phyloP scores from a whole-genome alignment of 2,888 invertebrate species.

The Nymphalis urticae region DNA sequence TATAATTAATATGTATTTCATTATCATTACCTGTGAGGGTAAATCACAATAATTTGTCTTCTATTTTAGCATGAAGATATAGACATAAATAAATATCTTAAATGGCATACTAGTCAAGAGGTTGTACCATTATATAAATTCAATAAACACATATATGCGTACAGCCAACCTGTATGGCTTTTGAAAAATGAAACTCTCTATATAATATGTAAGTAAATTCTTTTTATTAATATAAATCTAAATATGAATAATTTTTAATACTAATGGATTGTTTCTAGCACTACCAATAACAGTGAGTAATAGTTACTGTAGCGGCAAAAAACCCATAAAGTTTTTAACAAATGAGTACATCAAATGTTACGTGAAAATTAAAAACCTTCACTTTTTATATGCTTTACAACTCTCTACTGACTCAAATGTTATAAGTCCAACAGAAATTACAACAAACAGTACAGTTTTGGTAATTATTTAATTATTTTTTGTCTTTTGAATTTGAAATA shows the following conservation, averaged over 20 bases:
- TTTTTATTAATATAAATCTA: slow-evolving; percentile 12
- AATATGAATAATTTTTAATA: slow-evolving; percentile 2
- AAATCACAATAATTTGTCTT: neutral
- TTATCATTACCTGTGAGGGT: too few species aligned
- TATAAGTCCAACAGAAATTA: slow-evolving; percentile 57
- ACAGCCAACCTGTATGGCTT: slow-evolving; percentile 63
- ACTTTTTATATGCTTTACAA: slow-evolving; percentile 64
- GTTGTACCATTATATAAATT: slow-evolving; percentile 44
- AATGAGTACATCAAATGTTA: slow-evolving; percentile 58
- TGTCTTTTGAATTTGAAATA: neutral
- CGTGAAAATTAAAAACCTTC: slow-evolving; percentile 62
- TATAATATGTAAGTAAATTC: slow-evolving; percentile 54
- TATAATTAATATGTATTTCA: too few species aligned
- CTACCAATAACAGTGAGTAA: slow-evolving; percentile 58
- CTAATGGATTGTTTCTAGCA: slow-evolving; percentile 53
- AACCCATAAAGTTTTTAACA: slow-evolving; percentile 58
- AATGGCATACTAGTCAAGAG: slow-evolving; percentile 52
- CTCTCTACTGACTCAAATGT: slow-evolving; percentile 53
- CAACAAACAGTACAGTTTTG: slow-evolving; percentile 55
- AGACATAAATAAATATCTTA: slow-evolving; percentile 44
- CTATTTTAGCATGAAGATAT: slow-evolving; percentile 46
- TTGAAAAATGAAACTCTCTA: slow-evolving; percentile 56
- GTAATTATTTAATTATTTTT: slow-evolving; percentile 45
- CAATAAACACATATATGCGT: slow-evolving; percentile 52
- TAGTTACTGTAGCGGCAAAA: slow-evolving; percentile 62